Evolutionary conservation across 2,113 vertebrate species (phyloP), one percentile per base, ranked within the genome.

Genomic region (Canis aureus): DNA sequence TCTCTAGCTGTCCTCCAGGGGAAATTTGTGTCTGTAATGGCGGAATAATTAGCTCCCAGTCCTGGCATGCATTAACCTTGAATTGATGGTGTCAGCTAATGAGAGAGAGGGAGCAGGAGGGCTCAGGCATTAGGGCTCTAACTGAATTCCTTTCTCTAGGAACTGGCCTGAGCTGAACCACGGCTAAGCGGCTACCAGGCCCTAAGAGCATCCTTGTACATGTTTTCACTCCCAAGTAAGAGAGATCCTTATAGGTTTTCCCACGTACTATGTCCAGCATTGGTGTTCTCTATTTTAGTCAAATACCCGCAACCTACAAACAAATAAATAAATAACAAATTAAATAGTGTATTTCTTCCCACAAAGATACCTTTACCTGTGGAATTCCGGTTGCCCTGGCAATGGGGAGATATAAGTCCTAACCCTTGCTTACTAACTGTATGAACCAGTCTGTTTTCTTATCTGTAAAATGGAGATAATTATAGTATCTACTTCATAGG

Each of bases 71-170:
- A 85, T 96, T 97, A 95, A 97, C 97, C 94, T 89, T 71, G 82
- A 89, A 88, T 71, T 88, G 94, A 91, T 88, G 89, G 96, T 97
- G 97, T 97, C 97, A 97, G 87, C 86, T 93, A 71, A 94, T 73
- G 73, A 90, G 55, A 16, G 49, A 69, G 64, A 59, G 57, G 23
- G 86, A 69, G 86, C 55, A 29, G 67, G 25, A 69, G 38, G 69
- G 53, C 76, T 85, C 11, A 17, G 95, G 78, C 86, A 29, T 66
- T 20, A 91, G 8, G 67, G 84, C 2, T 64, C 67, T 83, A 55
- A 85, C 89, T 43, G 64, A 67, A 27, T 9, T 73, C 60, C n/a
- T 51, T 74, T 84, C 76, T 71, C 23, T 8, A 55, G 88, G 35
- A 78, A 32, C 27, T 38, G 62, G n/a, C 71, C 55, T 53, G 60